Evolutionary conservation across 2,113 vertebrate genomes (phyloP), one percentile per base, ranked within the genome.

Genomic region (Pachyramphus minor): DNA sequence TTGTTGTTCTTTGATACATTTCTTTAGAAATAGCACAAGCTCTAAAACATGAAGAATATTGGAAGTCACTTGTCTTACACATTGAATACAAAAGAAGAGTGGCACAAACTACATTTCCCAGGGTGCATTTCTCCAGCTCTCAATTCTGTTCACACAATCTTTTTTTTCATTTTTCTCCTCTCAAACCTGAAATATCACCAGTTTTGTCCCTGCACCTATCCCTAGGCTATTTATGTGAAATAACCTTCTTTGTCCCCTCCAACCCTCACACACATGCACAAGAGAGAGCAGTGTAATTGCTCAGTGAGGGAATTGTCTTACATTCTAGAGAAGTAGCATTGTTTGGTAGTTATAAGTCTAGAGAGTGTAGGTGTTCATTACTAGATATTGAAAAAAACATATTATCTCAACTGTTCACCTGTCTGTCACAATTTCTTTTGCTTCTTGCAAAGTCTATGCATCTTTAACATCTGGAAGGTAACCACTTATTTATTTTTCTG

Each of bases 341-440:
- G 8, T 58, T 73, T 41, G 5, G 13, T 50, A 45, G 14, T 4
- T 73, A 5, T 8, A 17, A 39, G 9, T 30, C 59, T 23, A 60
- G 4, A 1, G 1, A 23, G 31, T 6, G 2, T 3, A 39, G 0
- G 0, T 7, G 71, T 49, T 67, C 76, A 1, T 28, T 37, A 25
- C 3, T 37, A 53, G 58, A 73, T 35, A 56, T 3, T 49, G 20
- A 12, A 56, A 18, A 64, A 47, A 62, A n/a, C 0, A 6, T 56
- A 4, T 25, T 58, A 63, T 35, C n/a, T 13, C 21, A 66, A 77
- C 37, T 0, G 0, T 58, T 78, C 12, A 3, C 11, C 12, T 79
- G 3, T 53, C 52, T 37, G 4, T 1, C 7, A 24, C 15, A 1
- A n/a, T 8, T 66, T 74, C 14, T 58, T 53, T 58, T 53, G 39